Evolutionary conservation across 2,113 vertebrate genomes (phyloP).

Genomic region (Mastomys natalensis): DNA sequence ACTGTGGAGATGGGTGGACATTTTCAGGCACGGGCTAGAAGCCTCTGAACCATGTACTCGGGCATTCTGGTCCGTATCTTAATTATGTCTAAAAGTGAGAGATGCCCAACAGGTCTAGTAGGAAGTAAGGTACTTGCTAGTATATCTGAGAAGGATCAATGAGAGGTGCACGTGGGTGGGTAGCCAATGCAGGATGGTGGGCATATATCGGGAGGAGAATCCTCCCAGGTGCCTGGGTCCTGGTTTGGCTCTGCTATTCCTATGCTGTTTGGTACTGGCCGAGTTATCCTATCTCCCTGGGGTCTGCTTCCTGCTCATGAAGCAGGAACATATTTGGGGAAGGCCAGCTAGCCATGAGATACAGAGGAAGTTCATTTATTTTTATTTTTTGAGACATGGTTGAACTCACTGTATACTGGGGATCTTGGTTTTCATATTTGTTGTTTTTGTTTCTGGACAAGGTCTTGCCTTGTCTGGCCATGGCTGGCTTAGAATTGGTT

Average conservation of each 20-base stretch:
- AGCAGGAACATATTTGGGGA: not conserved
- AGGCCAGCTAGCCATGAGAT: not conserved
- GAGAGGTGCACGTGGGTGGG: not conserved
- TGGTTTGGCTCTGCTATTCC: not conserved
- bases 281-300: not conserved
- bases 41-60: not conserved
- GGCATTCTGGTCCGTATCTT: not conserved
- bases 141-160: not conserved
- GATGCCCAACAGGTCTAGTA: not conserved
- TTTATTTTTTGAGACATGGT: not conserved
- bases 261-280: not conserved
- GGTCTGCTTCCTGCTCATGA: not conserved
- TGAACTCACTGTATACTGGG: not conserved
- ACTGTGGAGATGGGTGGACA: not conserved
- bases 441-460: not conserved
- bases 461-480: not conserved
- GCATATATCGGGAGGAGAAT: accelerated
- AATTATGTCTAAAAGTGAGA: not conserved
- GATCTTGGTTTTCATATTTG: not conserved
- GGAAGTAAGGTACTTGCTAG: not conserved
- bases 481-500: not conserved
- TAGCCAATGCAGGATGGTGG: not conserved
- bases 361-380: not conserved
- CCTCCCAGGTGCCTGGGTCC: accelerated
- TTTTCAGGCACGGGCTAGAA: not conserved